These are phyloP conservation scores for Phyllopteryx taeniolatus DNA, from an alignment of 2,113 vertebrate species.

Conservation along the genomic window DNA sequence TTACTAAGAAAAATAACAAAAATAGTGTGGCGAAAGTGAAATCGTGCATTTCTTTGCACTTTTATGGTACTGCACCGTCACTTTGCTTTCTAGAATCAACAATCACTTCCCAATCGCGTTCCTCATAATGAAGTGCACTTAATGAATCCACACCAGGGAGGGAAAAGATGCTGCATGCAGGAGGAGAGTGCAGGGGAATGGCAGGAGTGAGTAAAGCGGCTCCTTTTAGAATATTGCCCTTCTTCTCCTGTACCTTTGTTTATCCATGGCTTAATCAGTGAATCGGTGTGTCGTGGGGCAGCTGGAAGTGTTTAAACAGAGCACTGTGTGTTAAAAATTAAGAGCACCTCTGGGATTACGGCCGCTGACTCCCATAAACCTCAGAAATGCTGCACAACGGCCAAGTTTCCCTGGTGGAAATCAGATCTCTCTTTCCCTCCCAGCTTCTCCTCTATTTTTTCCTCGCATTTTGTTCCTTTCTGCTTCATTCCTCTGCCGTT, in stretches of 20 bases:
- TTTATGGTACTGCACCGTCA: too few relatives aligned
- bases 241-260: conserved; percentile 13
- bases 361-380: conserved; percentile 64
- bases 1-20: too few relatives aligned
- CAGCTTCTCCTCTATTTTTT: conserved; percentile 1
- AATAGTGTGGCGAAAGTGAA: too few relatives aligned
- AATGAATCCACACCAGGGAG: conserved; percentile 59
- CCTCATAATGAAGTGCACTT: conserved; percentile 37
- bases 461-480: conserved; percentile 16
- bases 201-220: conserved; percentile 37
- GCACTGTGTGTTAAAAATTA: conserved; percentile 57
- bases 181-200: conserved; percentile 29
- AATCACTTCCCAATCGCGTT: too few relatives aligned
- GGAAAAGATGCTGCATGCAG: conserved; percentile 37
- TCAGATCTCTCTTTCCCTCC: conserved; percentile 26
- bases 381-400: conserved; percentile 62
- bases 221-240: conserved; percentile 21
- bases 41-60: too few relatives aligned
- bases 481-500: conserved; percentile 5
- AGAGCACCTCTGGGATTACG: conserved; percentile 61
- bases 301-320: conserved; percentile 64
- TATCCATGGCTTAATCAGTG: conserved; percentile 40
- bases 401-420: conserved; percentile 63
- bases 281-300: conserved; percentile 40
- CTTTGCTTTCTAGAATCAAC: too few relatives aligned